Evolutionary conservation across 2,888 invertebrate genomes (phyloP).

Genomic region (Agriotes lineatus): DNA sequence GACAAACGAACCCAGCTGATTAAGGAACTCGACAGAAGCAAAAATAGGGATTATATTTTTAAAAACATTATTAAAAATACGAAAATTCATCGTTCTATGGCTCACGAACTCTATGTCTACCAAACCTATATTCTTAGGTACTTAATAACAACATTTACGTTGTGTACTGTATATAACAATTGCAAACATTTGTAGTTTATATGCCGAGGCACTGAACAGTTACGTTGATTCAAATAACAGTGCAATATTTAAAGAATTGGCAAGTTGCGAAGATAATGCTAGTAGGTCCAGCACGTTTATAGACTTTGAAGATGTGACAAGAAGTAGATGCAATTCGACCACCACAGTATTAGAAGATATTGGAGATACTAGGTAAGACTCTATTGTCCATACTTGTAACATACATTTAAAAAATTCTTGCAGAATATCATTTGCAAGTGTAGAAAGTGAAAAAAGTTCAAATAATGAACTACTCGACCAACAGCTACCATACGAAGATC

Average conservation of each 20-base stretch:
- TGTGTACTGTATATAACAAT: background rate
- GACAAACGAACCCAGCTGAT: slow-evolving; percentile 57
- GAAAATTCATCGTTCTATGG: slow-evolving; percentile 50
- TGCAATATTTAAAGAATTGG: slow-evolving; percentile 53
- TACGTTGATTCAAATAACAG: slow-evolving; percentile 34
- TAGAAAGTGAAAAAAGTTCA: slow-evolving; percentile 32
- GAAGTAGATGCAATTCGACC: slow-evolving; percentile 46
- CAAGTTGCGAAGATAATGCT: slow-evolving; percentile 53
- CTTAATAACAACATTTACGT: background rate
- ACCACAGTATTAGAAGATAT: slow-evolving; percentile 36
- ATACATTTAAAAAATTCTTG: background rate
- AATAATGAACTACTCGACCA: background rate
- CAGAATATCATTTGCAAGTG: slow-evolving; percentile 38
- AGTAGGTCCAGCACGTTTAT: slow-evolving; percentile 55
- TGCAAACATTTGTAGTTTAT: slow-evolving; percentile 39
- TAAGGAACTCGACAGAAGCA: slow-evolving; percentile 57
- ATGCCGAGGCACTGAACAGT: slow-evolving; percentile 36
- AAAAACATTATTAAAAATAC: slow-evolving; percentile 48
- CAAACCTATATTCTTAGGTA: slow-evolving; percentile 62
- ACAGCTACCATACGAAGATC: background rate
- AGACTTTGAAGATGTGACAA: slow-evolving; percentile 57
- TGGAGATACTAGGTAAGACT: slow-evolving; percentile 29
- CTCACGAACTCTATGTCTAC: slow-evolving; percentile 61
- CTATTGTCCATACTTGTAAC: background rate
- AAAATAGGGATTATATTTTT: slow-evolving; percentile 51